These are phyloP conservation scores for Aldrovandia affinis DNA, from an alignment of 2,797 vertebrate species.

Conservation along the genomic window DNA sequence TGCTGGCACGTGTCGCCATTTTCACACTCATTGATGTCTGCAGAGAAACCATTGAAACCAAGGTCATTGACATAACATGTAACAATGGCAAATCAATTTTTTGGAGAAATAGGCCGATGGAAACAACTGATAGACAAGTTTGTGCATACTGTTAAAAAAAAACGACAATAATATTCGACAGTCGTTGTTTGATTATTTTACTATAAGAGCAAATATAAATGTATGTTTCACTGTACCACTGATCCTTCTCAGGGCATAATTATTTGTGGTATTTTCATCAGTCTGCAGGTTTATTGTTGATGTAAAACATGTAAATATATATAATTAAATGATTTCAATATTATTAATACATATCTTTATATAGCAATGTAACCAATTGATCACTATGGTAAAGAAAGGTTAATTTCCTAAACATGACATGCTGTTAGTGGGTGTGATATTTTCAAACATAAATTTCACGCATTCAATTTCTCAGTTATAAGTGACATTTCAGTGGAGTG, in stretches of 20 bases:
- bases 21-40: conserved; percentile 96
- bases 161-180: not conserved
- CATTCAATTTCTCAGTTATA: not conserved
- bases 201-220: not conserved
- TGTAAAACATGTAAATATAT: not conserved
- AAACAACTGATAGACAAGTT: not conserved
- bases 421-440: not conserved
- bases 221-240: not conserved
- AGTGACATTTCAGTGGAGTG: not conserved
- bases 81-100: not conserved
- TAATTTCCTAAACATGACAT: not conserved
- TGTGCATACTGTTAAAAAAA: not conserved
- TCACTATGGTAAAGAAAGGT: not conserved
- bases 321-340: not conserved
- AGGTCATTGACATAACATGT: not conserved
- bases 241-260: not conserved
- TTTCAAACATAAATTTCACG: not conserved
- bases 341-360: not conserved
- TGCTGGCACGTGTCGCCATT: conserved; percentile 88
- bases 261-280: not conserved
- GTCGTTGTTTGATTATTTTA: not conserved
- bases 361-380: not conserved
- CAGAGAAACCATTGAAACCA: conserved; percentile 25
- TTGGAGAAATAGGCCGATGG: not conserved
- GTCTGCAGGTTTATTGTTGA: not conserved